Percentiles rank a stretch among this genome's conserved stretches.
Conservation (phyloP, 1,140 invertebrate species). For the Drosophila tropicalis region DNA sequence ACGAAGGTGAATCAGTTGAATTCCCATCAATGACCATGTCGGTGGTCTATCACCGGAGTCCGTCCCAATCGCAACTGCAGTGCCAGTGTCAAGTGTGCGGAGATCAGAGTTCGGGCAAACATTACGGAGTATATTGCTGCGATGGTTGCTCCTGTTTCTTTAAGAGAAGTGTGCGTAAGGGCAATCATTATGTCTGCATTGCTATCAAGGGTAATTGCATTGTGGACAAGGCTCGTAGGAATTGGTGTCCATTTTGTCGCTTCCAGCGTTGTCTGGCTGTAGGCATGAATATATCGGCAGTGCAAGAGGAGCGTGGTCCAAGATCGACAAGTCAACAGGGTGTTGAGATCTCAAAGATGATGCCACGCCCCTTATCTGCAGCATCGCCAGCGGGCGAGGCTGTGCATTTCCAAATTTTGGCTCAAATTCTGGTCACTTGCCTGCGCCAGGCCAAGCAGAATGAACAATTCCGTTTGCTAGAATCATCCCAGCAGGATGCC, state of each 20-base stretch:
- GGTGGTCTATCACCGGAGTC: background rate
- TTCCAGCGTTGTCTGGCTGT: slow-evolving; percentile 91
- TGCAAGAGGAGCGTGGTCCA: slow-evolving; percentile 92
- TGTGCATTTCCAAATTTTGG: slow-evolving; percentile 84
- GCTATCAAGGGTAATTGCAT: slow-evolving; percentile 90
- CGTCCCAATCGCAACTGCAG: background rate
- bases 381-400: slow-evolving; percentile 34
- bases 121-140: slow-evolving; percentile 94
- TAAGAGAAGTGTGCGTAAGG: slow-evolving; percentile 90
- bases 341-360: slow-evolving; percentile 14
- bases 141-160: slow-evolving; percentile 96
- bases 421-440: slow-evolving; percentile 85
- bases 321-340: slow-evolving; percentile 70
- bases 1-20: slow-evolving; percentile 20
- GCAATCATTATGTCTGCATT: slow-evolving; percentile 89
- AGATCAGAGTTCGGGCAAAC: slow-evolving; percentile 93
- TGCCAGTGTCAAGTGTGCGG: slow-evolving; percentile 90
- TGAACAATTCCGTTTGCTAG: slow-evolving; percentile 84
- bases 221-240: slow-evolving; percentile 92
- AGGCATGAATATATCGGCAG: slow-evolving; percentile 91
- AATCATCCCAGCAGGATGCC: slow-evolving; percentile 84
- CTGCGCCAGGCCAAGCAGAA: slow-evolving; percentile 85
- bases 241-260: slow-evolving; percentile 94
- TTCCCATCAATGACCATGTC: slow-evolving; percentile 47
- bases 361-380: background rate